Percentiles rank a stretch among this genome's conserved stretches.
phyloP scores from a whole-genome alignment of 2,113 vertebrate genomes.

The Hipposideros armiger region DNA sequence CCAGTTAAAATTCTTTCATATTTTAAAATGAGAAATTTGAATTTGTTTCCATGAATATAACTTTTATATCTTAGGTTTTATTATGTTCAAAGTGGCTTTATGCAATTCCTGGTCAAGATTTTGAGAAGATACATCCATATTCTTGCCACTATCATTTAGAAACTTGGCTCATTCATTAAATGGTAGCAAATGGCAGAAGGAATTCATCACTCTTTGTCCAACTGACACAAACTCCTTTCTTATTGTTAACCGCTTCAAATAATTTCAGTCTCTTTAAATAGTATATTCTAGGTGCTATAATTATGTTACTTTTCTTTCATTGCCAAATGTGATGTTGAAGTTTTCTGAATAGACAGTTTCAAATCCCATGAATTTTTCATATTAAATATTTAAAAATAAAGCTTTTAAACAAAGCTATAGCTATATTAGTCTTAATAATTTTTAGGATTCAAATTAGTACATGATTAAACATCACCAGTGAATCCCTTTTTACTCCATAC shows the following conservation, averaged over 20 bases:
- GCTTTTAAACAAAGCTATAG: background rate
- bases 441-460: background rate
- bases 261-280: background rate
- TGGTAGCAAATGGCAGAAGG: background rate
- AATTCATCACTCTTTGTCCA: background rate
- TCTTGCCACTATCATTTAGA: background rate
- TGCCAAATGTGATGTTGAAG: background rate
- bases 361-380: constrained; percentile 19
- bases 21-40: constrained; percentile 24
- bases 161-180: constrained; percentile 1
- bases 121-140: background rate
- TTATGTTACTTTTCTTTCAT: constrained; percentile 48
- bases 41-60: background rate
- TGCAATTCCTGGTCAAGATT: constrained; percentile 13
- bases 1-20: background rate
- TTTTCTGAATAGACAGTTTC: background rate
- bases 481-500: background rate
- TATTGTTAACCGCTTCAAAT: background rate
- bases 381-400: constrained; percentile 22
- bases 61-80: constrained; percentile 20
- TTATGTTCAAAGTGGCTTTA: constrained; percentile 16
- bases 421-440: background rate
- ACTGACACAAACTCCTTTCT: background rate
- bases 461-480: background rate
- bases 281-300: background rate